Base-by-base conservation (phyloP, 2,113 vertebrate species). In the Polypterus senegalus region DNA sequence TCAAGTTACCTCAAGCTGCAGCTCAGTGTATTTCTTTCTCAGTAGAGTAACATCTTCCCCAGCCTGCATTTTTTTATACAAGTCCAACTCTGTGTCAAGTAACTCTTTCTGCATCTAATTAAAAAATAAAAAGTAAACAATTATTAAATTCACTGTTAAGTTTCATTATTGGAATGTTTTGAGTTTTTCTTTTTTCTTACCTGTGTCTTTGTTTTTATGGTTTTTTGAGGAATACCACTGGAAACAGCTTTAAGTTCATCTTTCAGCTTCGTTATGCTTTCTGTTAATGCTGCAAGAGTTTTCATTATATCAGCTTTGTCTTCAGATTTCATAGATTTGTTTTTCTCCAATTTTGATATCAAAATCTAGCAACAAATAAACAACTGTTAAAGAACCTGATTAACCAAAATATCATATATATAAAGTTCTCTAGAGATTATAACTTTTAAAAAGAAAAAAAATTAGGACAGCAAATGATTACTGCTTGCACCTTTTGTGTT, bases 221-320 rank as follows among this genome's bases (percentile, higher is more conserved):
- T 79, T 67, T 87, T 88, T 7, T 86, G 75, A 46, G 79, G 74
- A 74, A 76, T 60, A 59, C 69, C 72, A 74, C 76, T 79, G 49
- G 92, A 88, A 69, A 83, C 81, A 59, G 86, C 85, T 79, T 94
- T 97, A 62, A 97, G 90, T 76, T 99, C 95, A 74, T 96, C 91
- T 75, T 97, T 92, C 63, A 97, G 88, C 71, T 97, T 96, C 56
- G 89, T 94, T 77, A 99, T 99, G 76, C 86, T 94, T 69, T 93
- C 91, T 54, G 91, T 93, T 64, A 99, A 85, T 27, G 74, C 78
- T 65, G 86, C 86, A 74, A 97, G 76, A 2, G 92, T 94, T 76
- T 90, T 91, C 92, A 96, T 95, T 63, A 97, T 92, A 83, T 92
- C 92, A 54, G 91, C 83, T 82, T 97, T 97, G 69, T 98, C 94